Evolutionary conservation across 1,140 invertebrate species (phyloP), one percentile per base, ranked within the genome.

Genomic region (Drosophila truncata): DNA sequence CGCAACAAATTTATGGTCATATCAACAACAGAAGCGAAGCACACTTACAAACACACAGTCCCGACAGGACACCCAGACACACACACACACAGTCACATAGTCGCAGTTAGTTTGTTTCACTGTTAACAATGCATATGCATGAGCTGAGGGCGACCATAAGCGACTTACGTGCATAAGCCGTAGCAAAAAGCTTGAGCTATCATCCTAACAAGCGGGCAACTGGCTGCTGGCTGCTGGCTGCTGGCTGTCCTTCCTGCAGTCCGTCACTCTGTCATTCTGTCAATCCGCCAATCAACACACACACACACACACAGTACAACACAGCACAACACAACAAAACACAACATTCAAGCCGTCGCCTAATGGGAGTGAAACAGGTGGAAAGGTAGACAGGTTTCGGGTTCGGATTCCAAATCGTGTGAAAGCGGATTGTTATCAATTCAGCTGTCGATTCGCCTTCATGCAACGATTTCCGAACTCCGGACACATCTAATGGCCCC

Each of bases 121-220:
- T 72, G 66, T 72, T 73, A 72, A 73, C 70, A 73, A 73, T 73
- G 70, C 70, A 73, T 72, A 73, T 69, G 63, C 57, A 66, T 83
- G 73, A 76, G 66, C 77, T 72, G 78, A 69, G 84, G 75, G 76
- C 86, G 50, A 87, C 84, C 80, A 88, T 87, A 87, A 87, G 86
- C 84, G 84, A 84, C 84, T 87, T 87, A 87, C 78, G 80, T 88
- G 80, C 85, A 88, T 88, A 88, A 87, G 84, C 84, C 72, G 50
- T 57, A 66, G 64, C 60, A 80, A 87, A 77, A 71, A 82, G 67
- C 71, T 83, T 78, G 67, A 88, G 74, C 84, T 80, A 87, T 83
- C 84, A 88, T 80, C 52, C 77, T 83, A 64, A 84, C 86, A 83
- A 88, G 84, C 67, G 54, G 63, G 50, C 58, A 37, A 70, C 61